Base-by-base conservation (phyloP, 2,113 vertebrate genomes). In the Vanacampus margaritifer region DNA sequence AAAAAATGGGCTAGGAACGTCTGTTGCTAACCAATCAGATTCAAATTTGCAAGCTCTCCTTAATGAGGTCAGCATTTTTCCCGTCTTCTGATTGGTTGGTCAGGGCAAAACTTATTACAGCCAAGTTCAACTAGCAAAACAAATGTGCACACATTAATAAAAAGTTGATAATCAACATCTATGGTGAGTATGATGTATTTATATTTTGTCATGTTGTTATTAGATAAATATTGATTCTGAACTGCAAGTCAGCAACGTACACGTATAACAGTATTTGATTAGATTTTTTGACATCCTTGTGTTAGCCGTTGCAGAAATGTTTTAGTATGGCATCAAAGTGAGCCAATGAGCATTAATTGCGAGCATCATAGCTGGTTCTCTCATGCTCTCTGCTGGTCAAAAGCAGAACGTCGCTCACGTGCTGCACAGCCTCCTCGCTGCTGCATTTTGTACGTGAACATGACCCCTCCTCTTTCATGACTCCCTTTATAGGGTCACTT, bases 301-400 rank as follows among this genome's bases (percentile, higher is more conserved):
- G 7, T 5, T 21, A 2, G 43, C 3, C 4, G 43, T 45, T 45
- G 43, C 13, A 53, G 50, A 53, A 11, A 28, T 56, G 53, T 26
- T 24, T 2, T 28, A 56, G 16, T 28, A 12, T 26, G 13, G 48
- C 26, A 16, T 57, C 54, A 2, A 56, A 56, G 24, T 56, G 54
- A n/a, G 48, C 26, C 54, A 14, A 57, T 32, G 14, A 17, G 8
- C 6, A 32, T 57, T 17, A 57, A 32, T 57, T 36, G 57, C 23
- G 23, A n/a, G 35, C 45, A 17, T 62, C 28, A 71, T 79, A 32
- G 48, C 71, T 78, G 65, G 71, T 57, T 86, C 66, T 78, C 60
- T 84, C 39, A 57, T 78, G 81, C 85, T 56, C 86, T 80, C 90
- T 89, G 80, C 83, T 90, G 90, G 87, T 70, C 51, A 46, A 32